Conservation (phyloP, 2,113 vertebrate genomes). For the Labeo catla region DNA sequence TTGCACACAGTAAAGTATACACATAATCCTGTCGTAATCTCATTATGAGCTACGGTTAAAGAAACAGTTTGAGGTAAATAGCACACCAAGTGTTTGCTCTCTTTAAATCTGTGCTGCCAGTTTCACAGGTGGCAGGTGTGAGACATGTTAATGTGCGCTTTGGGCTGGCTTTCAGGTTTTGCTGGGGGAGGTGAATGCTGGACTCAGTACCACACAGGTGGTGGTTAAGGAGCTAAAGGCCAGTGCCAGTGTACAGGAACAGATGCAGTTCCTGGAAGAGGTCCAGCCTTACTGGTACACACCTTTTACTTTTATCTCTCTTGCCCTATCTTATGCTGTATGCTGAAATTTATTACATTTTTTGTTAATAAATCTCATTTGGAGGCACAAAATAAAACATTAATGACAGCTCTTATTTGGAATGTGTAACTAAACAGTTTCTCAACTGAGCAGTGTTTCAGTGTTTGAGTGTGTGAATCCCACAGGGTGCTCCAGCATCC, state of each 20-base stretch:
- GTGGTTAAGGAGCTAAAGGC: constrained; percentile 95
- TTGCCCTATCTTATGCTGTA: background rate
- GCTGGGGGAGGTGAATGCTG: constrained; percentile 90
- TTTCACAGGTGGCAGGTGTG: background rate
- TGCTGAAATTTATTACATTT: background rate
- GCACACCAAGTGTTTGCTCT: constrained; percentile 49
- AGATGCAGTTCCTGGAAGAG: constrained; percentile 95
- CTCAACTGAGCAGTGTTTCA: background rate
- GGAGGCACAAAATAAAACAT: background rate
- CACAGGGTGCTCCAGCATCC: constrained; percentile 89
- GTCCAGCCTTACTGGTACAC: constrained; percentile 89
- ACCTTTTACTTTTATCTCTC: background rate
- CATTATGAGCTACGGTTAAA: constrained; percentile 49
- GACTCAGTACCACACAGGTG: constrained; percentile 87
- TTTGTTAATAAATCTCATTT: background rate
- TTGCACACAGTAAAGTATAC: constrained; percentile 7
- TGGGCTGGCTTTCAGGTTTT: constrained; percentile 79
- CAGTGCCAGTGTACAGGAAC: constrained; percentile 92
- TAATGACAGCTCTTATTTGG: background rate
- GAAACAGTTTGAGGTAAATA: constrained; percentile 44
- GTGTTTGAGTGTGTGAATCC: constrained; percentile 27
- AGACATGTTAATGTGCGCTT: background rate
- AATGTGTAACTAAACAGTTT: background rate
- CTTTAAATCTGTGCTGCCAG: background rate
- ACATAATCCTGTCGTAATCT: constrained; percentile 58